A percentile compares a stretch with the other conserved stretches of the same genome.
Evolutionary conservation across 1,140 invertebrate genomes (phyloP).

Genomic region (Panagrolaimus sp.): DNA sequence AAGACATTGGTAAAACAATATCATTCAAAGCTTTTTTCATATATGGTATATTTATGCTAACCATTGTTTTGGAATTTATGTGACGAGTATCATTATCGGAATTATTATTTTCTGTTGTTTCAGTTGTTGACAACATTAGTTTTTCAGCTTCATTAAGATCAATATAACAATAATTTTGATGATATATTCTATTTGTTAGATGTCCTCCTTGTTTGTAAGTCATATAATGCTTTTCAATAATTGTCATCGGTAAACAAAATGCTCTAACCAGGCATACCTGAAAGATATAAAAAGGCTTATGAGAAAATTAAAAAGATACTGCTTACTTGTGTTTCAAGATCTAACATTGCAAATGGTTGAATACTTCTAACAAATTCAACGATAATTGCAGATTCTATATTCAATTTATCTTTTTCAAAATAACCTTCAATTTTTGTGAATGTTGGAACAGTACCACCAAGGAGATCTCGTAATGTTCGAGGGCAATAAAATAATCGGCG

Average conservation of each 20-base stretch:
- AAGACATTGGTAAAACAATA: constrained; percentile 22
- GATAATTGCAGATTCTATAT: background rate
- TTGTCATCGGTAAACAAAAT: constrained; percentile 2
- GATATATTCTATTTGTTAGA: constrained; percentile 20
- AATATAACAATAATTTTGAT: constrained; percentile 23
- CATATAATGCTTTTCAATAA: constrained; percentile 28
- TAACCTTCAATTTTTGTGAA: constrained; percentile 3
- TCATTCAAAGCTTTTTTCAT: constrained; percentile 14
- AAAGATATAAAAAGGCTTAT: background rate
- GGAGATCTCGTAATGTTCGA: background rate
- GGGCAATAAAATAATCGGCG: constrained; percentile 19
- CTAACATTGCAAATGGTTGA: background rate
- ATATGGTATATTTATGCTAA: constrained; percentile 14
- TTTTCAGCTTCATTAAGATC: constrained; percentile 16
- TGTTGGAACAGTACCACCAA: background rate
- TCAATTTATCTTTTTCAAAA: background rate
- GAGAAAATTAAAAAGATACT: background rate
- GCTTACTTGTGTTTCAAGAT: background rate
- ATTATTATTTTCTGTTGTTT: background rate
- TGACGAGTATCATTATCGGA: background rate
- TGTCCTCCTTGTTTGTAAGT: constrained; percentile 22
- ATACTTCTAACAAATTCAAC: constrained; percentile 10
- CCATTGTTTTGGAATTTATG: background rate
- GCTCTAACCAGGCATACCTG: background rate
- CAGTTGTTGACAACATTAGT: background rate